These are phyloP conservation scores for Deilephila porcellus DNA, from an alignment of 2,888 invertebrate species.

Conservation along the genomic window DNA sequence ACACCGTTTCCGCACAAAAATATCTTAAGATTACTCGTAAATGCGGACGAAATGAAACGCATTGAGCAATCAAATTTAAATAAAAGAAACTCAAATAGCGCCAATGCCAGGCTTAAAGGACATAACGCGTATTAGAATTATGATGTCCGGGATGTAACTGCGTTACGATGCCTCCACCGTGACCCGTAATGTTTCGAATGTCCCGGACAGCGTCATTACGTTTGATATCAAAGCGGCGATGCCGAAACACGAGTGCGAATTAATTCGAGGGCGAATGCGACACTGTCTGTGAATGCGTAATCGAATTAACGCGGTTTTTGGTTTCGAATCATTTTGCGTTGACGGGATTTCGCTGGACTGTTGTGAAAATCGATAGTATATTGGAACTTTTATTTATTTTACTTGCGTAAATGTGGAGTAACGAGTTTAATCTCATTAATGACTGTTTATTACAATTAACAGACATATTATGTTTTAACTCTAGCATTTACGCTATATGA, in stretches of 20 bases:
- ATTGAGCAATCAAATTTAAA: conserved; percentile 8
- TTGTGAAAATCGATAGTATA: too few species aligned
- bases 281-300: neutral
- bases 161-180: neutral
- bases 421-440: too few species aligned
- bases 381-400: too few species aligned
- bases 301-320: too few species aligned
- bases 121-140: neutral
- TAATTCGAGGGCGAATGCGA: neutral
- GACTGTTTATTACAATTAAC: too few species aligned
- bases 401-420: too few species aligned
- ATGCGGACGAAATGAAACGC: neutral
- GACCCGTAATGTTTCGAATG: neutral
- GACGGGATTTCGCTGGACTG: too few species aligned
- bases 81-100: neutral
- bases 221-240: neutral
- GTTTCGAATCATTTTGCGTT: too few species aligned
- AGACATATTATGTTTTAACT: too few species aligned
- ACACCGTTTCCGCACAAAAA: neutral
- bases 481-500: too few species aligned
- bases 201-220: neutral
- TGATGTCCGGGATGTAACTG: neutral
- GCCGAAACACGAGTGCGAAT: neutral
- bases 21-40: neutral
- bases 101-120: neutral